Evolutionary conservation across 2,113 vertebrate species (phyloP), one percentile per base, ranked within the genome.

Genomic region (Orientallactaga bullata): DNA sequence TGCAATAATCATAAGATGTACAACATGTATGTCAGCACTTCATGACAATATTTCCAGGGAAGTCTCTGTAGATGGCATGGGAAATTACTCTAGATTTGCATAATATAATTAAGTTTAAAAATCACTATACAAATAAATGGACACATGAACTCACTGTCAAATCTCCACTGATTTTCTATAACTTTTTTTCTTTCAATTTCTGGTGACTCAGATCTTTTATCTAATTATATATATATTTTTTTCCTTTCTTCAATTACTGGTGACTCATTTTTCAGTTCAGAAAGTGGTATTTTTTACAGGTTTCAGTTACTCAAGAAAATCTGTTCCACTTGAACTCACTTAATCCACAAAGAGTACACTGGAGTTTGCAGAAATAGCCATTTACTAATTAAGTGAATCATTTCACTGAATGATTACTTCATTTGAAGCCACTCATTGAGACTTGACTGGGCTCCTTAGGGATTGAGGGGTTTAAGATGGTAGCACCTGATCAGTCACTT

Each of bases 331-430:
- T 79, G 9, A 26, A 76, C 2, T 15, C 60, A 83, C 23, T 94
- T 90, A 71, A 95, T 61, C 51, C 26, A 74, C 10, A 26, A 85
- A 55, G 51, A 66, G 7, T 76, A 82, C 17, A 51, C 13, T 28
- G 20, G 32, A 32, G 17, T 71, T 86, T 86, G 2, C n/a, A 86
- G 39, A 89, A 88, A 87, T 39, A 81, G 12, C 15, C n/a, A 95
- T 21, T 94, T 82, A 65, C 35, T 42, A 91, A 80, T 81, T 89
- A 87, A 85, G 39, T 61, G 7, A 66, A 80, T 91, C 51, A 80
- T 51, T 42, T 76, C 20, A 37, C 28, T 42, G 7, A 93, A 63
- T 84, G 28, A 72, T 84, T 77, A 81, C 20, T 81, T 96, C 61
- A 81, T 32, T 77, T 68, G 84, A 87, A 85, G 39, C 39, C 20